A percentile compares a stretch with the other conserved stretches of the same genome.
These are phyloP conservation scores for Bovichtus variegatus DNA, from an alignment of 2,797 vertebrate genomes.

Conservation along the genomic window DNA sequence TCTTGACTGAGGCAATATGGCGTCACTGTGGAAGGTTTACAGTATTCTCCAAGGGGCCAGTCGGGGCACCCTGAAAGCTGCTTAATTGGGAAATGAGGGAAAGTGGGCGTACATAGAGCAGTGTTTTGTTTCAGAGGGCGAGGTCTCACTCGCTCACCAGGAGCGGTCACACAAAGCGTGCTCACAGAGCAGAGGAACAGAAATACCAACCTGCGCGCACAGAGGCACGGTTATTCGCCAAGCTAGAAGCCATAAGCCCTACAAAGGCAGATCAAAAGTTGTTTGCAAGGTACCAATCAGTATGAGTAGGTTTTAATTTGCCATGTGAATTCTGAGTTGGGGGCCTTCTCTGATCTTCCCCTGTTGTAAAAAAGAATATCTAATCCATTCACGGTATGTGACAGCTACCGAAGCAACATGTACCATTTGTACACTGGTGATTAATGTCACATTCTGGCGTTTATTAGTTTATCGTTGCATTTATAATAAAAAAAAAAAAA, in stretches of 20 bases:
- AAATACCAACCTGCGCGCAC: conserved; percentile 39
- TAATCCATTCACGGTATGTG: conserved; percentile 54
- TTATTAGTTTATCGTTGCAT: conserved; percentile 28
- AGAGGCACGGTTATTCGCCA: conserved; percentile 37
- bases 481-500: conserved; percentile 18
- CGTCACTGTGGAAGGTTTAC: conserved; percentile 63
- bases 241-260: conserved; percentile 31
- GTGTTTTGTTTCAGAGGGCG: conserved; percentile 72
- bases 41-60: conserved; percentile 66
- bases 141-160: conserved; percentile 48
- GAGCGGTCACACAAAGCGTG: conserved; percentile 42
- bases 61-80: conserved; percentile 62
- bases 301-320: conserved; percentile 55
- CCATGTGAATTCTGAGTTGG: conserved; percentile 33
- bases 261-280: conserved; percentile 53
- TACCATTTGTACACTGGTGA: conserved; percentile 28
- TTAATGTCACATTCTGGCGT: conserved; percentile 39
- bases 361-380: conserved; percentile 9
- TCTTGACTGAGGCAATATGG: conserved; percentile 71
- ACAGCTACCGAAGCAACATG: conserved; percentile 33
- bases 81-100: conserved; percentile 80
- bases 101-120: conserved; percentile 63
- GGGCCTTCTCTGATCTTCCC: conserved; percentile 53
- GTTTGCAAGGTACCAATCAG: conserved; percentile 50
- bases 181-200: conserved; percentile 24